Evolutionary conservation across 2,888 invertebrate species (phyloP).

Genomic region (Hydriomena furcata): DNA sequence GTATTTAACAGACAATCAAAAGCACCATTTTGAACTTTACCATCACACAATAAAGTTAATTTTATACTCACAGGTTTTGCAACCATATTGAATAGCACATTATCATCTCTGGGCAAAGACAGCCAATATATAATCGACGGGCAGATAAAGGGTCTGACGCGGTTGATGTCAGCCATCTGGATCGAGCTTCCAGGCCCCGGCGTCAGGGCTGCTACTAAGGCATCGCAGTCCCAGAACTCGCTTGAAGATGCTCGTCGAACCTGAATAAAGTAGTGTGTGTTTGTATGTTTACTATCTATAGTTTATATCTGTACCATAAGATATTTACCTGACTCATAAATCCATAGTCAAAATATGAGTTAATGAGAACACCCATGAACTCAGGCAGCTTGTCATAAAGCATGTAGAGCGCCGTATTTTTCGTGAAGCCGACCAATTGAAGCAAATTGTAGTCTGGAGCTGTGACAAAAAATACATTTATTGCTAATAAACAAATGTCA

Average conservation of each 20-base stretch:
- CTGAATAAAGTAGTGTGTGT: constrained; percentile 49
- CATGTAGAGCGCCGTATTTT: constrained; percentile 61
- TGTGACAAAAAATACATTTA: constrained; percentile 39
- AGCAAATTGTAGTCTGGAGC: constrained; percentile 63
- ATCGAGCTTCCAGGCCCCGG: constrained; percentile 61
- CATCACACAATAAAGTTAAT: too few relatives aligned
- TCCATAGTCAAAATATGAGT: constrained; percentile 75
- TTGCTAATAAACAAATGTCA: too few relatives aligned
- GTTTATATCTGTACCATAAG: too few relatives aligned
- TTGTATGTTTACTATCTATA: too few relatives aligned
- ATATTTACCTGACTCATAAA: constrained; percentile 73
- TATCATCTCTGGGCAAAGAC: constrained; percentile 72
- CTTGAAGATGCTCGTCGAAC: constrained; percentile 63
- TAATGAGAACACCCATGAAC: constrained; percentile 64
- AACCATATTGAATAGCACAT: constrained; percentile 67
- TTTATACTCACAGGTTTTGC: constrained; percentile 75
- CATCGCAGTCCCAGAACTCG: constrained; percentile 76
- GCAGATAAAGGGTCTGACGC: constrained; percentile 65
- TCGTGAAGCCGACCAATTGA: constrained; percentile 72
- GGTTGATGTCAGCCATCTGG: constrained; percentile 43
- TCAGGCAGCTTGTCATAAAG: constrained; percentile 69
- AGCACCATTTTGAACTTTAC: too few relatives aligned
- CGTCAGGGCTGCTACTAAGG: constrained; percentile 54
- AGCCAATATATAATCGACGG: constrained; percentile 76
- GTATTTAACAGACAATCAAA: too few relatives aligned